These are phyloP conservation scores for Anthopleura sola DNA, from an alignment of 64 coral and sea anemone genomes.

Conservation along the genomic window DNA sequence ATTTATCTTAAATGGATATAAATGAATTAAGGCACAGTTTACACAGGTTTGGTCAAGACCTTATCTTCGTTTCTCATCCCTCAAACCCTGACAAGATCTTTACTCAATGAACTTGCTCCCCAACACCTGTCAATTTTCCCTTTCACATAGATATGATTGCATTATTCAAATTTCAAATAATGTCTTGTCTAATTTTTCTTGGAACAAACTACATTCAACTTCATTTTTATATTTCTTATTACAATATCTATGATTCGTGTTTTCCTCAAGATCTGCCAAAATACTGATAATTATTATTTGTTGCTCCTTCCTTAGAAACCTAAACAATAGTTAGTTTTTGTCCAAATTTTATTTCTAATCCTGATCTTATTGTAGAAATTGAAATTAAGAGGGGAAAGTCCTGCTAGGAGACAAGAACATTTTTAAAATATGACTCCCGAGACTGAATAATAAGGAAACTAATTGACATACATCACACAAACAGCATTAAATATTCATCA, in stretches of 20 bases:
- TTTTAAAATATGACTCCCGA: not conserved
- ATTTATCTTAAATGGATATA: no score
- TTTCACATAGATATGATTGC: not conserved
- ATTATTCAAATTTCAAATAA: no score
- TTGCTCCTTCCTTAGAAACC: not conserved
- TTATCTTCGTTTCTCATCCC: no score
- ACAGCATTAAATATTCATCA: not conserved
- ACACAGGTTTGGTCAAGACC: no score
- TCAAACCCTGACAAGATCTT: not conserved
- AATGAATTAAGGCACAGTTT: no score
- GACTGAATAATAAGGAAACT: not conserved
- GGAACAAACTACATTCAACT: not conserved
- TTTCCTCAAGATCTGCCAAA: not conserved
- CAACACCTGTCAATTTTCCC: not conserved
- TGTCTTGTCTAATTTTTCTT: not conserved
- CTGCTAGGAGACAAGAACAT: not conserved
- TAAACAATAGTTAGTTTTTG: not conserved
- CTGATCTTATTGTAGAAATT: not conserved
- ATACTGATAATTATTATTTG: not conserved
- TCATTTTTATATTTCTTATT: not conserved
- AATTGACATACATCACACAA: not conserved
- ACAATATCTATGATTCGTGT: not conserved
- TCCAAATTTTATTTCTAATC: not conserved
- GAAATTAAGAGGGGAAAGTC: not conserved
- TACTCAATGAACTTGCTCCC: not conserved